Percentiles rank a stretch among this genome's conserved stretches.
Conservation (phyloP, 2,797 vertebrate genomes). For the Monodelphis domestica region DNA sequence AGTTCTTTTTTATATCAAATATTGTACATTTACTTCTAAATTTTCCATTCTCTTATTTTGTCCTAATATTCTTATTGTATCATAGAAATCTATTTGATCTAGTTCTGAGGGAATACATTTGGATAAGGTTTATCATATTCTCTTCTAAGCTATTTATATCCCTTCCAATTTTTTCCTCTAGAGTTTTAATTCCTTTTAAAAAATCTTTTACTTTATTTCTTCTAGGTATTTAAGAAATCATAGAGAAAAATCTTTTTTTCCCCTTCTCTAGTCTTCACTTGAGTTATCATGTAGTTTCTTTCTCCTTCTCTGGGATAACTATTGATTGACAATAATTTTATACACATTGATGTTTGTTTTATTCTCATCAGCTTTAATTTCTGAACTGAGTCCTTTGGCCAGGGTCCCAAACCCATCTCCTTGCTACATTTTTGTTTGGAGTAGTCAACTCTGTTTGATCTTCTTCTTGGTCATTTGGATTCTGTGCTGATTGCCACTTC, state of each 20-base stretch:
- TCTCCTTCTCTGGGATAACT: background rate
- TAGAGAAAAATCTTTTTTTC: background rate
- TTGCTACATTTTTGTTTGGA: background rate
- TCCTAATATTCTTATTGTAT: background rate
- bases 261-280: background rate
- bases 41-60: background rate
- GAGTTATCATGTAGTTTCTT: background rate
- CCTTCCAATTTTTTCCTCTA: background rate
- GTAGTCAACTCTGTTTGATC: background rate
- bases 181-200: background rate
- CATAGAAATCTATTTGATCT: background rate
- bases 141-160: background rate
- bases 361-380: background rate
- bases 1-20: background rate
- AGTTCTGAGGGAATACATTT: background rate
- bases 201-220: background rate
- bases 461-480: background rate
- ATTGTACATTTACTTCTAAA: background rate
- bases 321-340: background rate
- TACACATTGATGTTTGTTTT: too few species aligned
- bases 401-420: background rate
- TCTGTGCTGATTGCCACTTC: background rate
- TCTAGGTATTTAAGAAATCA: background rate
- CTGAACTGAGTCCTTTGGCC: background rate
- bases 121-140: background rate